Evolutionary conservation across 2,888 invertebrate species (phyloP), one percentile per base, ranked within the genome.

Genomic region (Cephus nigrinus): DNA sequence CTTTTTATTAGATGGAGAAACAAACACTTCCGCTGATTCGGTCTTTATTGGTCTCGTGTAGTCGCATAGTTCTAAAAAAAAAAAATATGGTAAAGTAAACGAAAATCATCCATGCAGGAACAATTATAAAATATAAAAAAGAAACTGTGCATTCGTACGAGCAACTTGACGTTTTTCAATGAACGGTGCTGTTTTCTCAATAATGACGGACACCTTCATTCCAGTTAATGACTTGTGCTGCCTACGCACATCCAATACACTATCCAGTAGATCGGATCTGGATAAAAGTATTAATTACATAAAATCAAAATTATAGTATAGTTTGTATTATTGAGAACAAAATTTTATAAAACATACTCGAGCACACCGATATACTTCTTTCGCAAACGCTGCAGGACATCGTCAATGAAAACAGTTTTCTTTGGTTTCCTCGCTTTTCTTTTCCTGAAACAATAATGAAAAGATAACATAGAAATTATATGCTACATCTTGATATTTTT

Each of bases 191-290:
- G 84, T 81, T 79, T 88, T 86, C 23, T 73, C 30, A 3, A 87
- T 72, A 76, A 88, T 86, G 69, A 78, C 77, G 1, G 11, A 11
- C 0, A 86, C 76, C 4, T 81, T 32, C 11, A 85, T 5, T 68
- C 85, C 84, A 32, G 84, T 76, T 69, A 88, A 76, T 12, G 85
- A 81, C 73, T 86, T 82, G 76, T 85, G 84, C 11, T 79, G 81
- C 69, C 80, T 80, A 11, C 87, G 86, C 33, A 88, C 82, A 35
- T 78, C 79, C 3, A 80, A 34, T 74, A 88, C 75, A 73, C 84
- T 81, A 40, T 85, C 84, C 33, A 88, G 33, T 34, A 88, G 78
- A 80, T 88, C 88, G 15, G 79, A 74, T 78, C 87, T 87, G 75
- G 35, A 82, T 77, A 11, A 40, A 73, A 71, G 15, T 55, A 55